Evolutionary conservation across 2,888 invertebrate genomes (phyloP).

Genomic region (Panopea generosa): DNA sequence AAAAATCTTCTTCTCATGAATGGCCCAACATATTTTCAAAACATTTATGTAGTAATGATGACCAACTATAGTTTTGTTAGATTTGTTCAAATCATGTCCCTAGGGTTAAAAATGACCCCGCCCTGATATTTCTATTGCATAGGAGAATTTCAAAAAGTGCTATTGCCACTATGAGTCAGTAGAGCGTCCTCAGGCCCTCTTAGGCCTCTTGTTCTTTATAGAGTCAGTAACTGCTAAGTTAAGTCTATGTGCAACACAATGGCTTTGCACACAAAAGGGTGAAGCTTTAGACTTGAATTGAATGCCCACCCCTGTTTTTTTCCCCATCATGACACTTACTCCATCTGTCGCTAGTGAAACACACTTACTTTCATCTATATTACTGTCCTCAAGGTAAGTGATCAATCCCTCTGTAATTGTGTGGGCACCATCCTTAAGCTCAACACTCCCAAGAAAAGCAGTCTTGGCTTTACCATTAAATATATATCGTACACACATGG

Average conservation of each 20-base stretch:
- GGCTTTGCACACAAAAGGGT: constrained; percentile 30
- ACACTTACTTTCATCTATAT: constrained; percentile 4
- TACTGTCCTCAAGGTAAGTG: background rate
- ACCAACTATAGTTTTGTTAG: too few relatives aligned
- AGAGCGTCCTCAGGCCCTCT: too few relatives aligned
- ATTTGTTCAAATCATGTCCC: too few relatives aligned
- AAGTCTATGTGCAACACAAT: constrained; percentile 40
- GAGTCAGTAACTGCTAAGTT: constrained; percentile 47
- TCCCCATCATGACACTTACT: constrained; percentile 8
- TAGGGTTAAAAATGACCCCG: too few relatives aligned
- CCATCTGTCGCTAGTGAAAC: constrained; percentile 14
- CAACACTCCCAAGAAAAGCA: constrained; percentile 5
- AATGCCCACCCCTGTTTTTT: constrained; percentile 40
- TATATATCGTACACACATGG: constrained; percentile 41
- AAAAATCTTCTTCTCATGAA: too few relatives aligned
- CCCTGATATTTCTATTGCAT: too few relatives aligned
- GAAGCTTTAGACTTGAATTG: constrained; percentile 33
- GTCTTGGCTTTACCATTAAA: constrained; percentile 12
- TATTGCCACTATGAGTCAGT: too few relatives aligned
- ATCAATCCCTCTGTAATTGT: background rate
- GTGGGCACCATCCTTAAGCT: background rate
- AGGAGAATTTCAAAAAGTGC: too few relatives aligned
- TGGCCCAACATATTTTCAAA: too few relatives aligned
- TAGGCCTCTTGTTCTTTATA: too few relatives aligned
- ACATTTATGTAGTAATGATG: too few relatives aligned